A percentile compares a stretch with the other conserved stretches of the same genome.
Evolutionary conservation across 1,140 invertebrate species (phyloP).

Genomic region (Hycleus cichorii): DNA sequence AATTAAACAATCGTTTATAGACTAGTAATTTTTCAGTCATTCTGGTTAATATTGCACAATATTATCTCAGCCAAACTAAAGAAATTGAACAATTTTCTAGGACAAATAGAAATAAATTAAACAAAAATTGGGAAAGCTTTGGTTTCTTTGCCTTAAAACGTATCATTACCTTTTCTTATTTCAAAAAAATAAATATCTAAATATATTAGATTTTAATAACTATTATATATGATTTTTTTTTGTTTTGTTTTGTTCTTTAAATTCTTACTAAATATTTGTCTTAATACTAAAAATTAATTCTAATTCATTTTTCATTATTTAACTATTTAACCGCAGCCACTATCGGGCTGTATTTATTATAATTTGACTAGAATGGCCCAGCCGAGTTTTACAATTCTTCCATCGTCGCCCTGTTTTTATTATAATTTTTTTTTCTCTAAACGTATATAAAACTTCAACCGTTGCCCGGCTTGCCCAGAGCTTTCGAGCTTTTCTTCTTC

Average conservation of each 20-base stretch:
- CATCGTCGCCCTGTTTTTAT: neutral
- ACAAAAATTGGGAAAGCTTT: no score
- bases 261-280: conserved; percentile 35
- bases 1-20: no score
- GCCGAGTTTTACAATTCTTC: conserved; percentile 20
- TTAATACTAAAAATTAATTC: conserved; percentile 36
- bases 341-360: conserved; percentile 38
- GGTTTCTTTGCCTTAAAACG: no score
- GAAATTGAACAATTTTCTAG: conserved; percentile 15
- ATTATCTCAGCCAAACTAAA: conserved; percentile 34
- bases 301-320: conserved; percentile 30
- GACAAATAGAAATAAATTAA: conserved; percentile 16
- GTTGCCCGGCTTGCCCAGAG: conserved; percentile 12
- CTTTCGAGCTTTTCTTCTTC: neutral
- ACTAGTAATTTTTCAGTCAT: conserved; percentile 31
- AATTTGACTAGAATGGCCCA: conserved; percentile 43
- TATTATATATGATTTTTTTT: conserved; percentile 34
- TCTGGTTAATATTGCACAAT: conserved; percentile 38
- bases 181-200: conserved; percentile 31
- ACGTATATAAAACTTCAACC: neutral
- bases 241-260: no score
- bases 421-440: conserved; percentile 3
- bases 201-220: conserved; percentile 37
- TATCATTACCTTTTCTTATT: neutral
- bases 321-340: conserved; percentile 31